Conservation (phyloP, 2,797 vertebrate species). For the Euphonia xanthogaster region DNA sequence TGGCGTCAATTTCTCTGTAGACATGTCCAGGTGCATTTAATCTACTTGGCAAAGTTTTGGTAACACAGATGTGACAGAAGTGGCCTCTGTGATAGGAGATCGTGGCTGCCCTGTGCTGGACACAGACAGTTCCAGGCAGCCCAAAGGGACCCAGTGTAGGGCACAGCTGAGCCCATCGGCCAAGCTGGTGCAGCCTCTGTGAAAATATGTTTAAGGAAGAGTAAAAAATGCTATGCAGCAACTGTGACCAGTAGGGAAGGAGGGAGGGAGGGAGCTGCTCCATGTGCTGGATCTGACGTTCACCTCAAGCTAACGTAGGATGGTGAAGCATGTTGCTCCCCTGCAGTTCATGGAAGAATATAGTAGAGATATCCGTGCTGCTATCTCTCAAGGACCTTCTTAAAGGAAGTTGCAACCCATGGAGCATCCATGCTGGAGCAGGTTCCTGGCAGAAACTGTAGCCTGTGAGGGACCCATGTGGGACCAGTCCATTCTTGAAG, state of each 20-base stretch:
- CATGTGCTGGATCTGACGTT: neutral
- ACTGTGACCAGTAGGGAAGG: neutral
- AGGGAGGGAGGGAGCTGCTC: neutral
- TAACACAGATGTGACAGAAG: too few species aligned
- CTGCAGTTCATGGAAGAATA: neutral
- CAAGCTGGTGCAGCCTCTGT: neutral
- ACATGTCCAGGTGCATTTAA: neutral
- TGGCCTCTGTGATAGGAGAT: neutral
- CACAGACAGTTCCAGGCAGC: fast-evolving
- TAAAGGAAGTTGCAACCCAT: neutral
- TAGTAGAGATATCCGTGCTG: neutral
- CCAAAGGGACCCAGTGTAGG: fast-evolving
- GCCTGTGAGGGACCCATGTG: fast-evolving
- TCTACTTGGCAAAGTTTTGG: neutral
- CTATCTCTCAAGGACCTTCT: neutral
- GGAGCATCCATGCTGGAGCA: neutral
- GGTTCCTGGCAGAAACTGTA: neutral
- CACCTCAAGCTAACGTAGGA: neutral
- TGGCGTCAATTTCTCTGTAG: neutral
- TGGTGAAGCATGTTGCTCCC: neutral
- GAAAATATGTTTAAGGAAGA: neutral
- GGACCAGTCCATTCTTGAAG: neutral
- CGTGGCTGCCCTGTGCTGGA: fast-evolving
- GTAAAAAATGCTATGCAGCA: neutral
- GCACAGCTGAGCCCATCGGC: neutral